Base-by-base conservation (phyloP, 1,140 invertebrate species). In the Oncopodura yosiiana region DNA sequence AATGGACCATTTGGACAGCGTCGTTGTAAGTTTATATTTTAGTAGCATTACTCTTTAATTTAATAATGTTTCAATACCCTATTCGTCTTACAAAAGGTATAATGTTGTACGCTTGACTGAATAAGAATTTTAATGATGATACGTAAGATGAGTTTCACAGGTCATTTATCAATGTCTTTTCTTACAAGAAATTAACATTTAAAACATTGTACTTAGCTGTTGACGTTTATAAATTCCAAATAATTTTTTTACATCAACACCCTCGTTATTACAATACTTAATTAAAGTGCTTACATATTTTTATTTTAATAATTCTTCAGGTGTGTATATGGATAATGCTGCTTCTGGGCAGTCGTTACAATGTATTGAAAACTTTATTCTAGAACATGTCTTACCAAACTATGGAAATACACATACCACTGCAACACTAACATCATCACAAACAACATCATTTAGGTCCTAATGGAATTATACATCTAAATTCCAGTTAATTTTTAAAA, bases 1-100 rank as follows among this genome's bases (percentile, higher is more conserved):
- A 75, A 80, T 62, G 83, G 85, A 36, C 86, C 86, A n/a, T 89
- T 80, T 67, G 86, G 86, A 59, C 71, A 81, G 37, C 74, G 86
- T 67, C 84, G 84, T 81, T 84, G 84, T 86, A 73, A 72, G 69
- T 43, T 3, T 29, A 44, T 12, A 8, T 34, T 19, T 0, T 46
- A 3, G 4, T 32, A 19, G 18, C 26, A 29, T 45, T n/a, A 11
- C 42, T 44, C 5, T 26, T 21, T 6, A 3, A 44, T 26, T 44
- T 1, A 4, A 2, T 26, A 26, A 23, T 4, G 29, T 14, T 24
- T 14, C 16, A 46, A 46, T 38, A 38, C 18, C 11, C 18, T 38
- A n/a, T 38, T 11, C n/a, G 3, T n/a, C 36, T 38, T 11, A n/a
- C 18, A n/a, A 16, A n/a, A 16, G 18, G 18, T n/a, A 38, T 16